These are phyloP conservation scores for Oenanthe oenanthe DNA, from an alignment of 2,113 vertebrate species.

Conservation along the genomic window DNA sequence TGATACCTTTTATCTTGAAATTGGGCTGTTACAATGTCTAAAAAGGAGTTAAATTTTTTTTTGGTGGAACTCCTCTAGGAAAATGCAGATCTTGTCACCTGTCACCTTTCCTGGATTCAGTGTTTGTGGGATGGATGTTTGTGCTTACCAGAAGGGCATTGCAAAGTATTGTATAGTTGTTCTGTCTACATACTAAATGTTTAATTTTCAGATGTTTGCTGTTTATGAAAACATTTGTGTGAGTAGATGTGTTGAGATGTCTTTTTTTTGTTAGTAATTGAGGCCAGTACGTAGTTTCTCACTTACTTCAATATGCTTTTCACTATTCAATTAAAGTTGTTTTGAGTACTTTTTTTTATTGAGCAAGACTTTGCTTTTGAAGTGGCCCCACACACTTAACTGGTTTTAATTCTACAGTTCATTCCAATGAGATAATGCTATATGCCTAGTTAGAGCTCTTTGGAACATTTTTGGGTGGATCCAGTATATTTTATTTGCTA, in stretches of 20 bases:
- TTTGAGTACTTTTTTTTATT: slow-evolving; percentile 28
- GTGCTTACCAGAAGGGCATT: not conserved
- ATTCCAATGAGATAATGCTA: slow-evolving; percentile 1
- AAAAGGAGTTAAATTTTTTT: not conserved
- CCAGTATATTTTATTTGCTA: not conserved
- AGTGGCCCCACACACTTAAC: slow-evolving; percentile 4
- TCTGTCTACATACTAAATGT: not conserved
- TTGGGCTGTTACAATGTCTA: not conserved
- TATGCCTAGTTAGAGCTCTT: not conserved
- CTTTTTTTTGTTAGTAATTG: slow-evolving; percentile 40
- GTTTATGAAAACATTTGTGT: slow-evolving; percentile 36
- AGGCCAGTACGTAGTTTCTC: slow-evolving; percentile 34
- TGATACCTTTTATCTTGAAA: not conserved
- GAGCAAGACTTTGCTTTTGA: slow-evolving; percentile 54
- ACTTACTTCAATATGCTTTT: slow-evolving; percentile 59
- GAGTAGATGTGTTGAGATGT: slow-evolving; percentile 37
- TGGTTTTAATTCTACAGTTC: slow-evolving; percentile 19
- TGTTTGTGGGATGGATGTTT: not conserved
- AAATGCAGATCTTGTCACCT: not conserved
- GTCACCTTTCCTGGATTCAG: not conserved
- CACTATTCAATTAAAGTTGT: slow-evolving; percentile 52
- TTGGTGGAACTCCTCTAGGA: not conserved
- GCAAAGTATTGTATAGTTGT: not conserved
- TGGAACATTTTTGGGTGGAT: not conserved
- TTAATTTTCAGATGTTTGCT: slow-evolving; percentile 54